A percentile compares a stretch with the other conserved stretches of the same genome.
Evolutionary conservation across 2,797 vertebrate species (phyloP).

Genomic region (Sebastes itinus): DNA sequence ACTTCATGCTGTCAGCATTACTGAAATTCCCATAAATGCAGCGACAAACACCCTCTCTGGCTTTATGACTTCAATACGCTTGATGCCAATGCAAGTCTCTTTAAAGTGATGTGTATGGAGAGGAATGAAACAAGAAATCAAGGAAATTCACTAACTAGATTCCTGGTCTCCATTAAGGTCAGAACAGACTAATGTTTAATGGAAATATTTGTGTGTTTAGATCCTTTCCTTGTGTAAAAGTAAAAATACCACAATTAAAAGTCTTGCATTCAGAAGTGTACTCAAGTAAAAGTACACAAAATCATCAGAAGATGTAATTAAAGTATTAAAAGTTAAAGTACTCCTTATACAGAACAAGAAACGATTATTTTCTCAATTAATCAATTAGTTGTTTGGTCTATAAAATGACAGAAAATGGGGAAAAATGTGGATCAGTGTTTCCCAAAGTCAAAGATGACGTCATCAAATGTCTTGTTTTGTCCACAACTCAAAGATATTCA

Average conservation of each 20-base stretch:
- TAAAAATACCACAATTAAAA: not conserved
- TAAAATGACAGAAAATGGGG: no score
- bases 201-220: not conserved
- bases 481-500: no score
- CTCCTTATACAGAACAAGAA: no score
- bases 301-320: no score
- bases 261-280: not conserved
- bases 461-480: no score
- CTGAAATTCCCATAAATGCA: slow-evolving; percentile 57
- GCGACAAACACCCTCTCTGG: slow-evolving; percentile 40
- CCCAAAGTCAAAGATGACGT: accelerated
- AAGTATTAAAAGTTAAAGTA: not conserved
- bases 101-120: slow-evolving; percentile 28
- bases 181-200: not conserved
- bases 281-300: no score
- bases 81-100: slow-evolving; percentile 25
- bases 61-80: slow-evolving; percentile 38
- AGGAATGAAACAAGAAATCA: slow-evolving; percentile 11
- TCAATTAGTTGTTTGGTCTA: no score
- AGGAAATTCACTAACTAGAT: slow-evolving; percentile 12
- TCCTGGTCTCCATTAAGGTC: not conserved
- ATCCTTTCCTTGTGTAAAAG: not conserved
- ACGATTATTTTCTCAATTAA: no score
- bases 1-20: slow-evolving; percentile 61
- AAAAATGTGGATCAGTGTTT: no score